Percentiles rank a stretch among this genome's conserved stretches.
These are phyloP conservation scores for Epizoanthus illoricatus DNA, from an alignment of 92 coral and sea anemone genomes.

Conservation along the genomic window DNA sequence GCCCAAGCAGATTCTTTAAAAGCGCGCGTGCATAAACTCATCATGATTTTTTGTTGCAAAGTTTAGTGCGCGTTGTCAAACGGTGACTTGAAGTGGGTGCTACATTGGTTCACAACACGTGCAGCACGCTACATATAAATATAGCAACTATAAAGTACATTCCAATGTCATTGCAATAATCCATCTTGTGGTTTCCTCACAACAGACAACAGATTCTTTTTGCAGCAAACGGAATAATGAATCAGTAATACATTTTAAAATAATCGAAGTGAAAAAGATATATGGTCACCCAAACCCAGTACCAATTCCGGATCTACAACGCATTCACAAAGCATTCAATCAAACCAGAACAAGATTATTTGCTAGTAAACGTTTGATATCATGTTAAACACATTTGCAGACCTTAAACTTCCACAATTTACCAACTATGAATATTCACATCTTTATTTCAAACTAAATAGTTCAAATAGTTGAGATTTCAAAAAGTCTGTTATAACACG, in stretches of 20 bases:
- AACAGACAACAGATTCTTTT: neutral
- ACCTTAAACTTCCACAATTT: neutral
- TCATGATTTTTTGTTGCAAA: neutral
- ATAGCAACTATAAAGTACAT: too few species aligned
- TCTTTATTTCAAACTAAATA: neutral
- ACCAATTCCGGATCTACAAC: neutral
- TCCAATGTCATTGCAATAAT: neutral
- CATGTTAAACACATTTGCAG: neutral
- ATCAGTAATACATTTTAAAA: neutral
- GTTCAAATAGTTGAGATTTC: slow-evolving; percentile 22
- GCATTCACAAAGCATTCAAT: neutral
- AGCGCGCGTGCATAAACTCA: neutral
- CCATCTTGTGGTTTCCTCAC: neutral
- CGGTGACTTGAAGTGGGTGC: too few species aligned
- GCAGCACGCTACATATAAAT: neutral
- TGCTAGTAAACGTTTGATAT: neutral
- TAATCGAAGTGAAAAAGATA: neutral
- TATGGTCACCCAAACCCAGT: neutral
- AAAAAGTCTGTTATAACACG: neutral
- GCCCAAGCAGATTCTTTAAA: neutral
- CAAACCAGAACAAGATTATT: neutral
- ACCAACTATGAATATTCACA: neutral
- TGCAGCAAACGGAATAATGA: neutral
- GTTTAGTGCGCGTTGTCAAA: neutral
- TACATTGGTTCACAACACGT: neutral